Percentiles rank a stretch among this genome's conserved stretches.
Conservation (phyloP, 2,113 vertebrate species). For the Struthidea cinerea region DNA sequence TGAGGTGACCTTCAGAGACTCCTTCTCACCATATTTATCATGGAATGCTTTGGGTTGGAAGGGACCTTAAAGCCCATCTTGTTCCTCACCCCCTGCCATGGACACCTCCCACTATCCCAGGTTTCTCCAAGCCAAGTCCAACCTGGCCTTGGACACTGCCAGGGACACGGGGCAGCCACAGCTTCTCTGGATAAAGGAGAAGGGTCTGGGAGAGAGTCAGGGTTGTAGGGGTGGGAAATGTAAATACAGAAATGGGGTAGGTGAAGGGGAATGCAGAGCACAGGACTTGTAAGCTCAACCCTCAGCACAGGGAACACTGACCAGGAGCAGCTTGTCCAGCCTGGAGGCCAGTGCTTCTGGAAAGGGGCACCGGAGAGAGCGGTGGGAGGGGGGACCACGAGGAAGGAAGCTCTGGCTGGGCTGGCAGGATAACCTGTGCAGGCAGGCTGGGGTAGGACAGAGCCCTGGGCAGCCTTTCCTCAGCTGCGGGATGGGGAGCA, state of each 20-base stretch:
- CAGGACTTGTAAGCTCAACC: not conserved
- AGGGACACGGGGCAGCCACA: not conserved
- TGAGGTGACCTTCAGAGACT: not conserved
- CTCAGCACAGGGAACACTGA: not conserved
- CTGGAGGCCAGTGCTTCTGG: accelerated
- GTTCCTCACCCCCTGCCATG: not conserved
- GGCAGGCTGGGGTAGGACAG: not conserved
- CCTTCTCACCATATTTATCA: not conserved
- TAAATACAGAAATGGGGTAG: not conserved
- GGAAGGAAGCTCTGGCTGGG: not conserved
- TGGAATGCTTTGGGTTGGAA: not conserved
- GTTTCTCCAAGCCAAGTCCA: accelerated
- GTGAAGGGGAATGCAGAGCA: not conserved
- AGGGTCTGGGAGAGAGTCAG: not conserved
- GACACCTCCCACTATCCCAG: not conserved
- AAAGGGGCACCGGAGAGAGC: accelerated
- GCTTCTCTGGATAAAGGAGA: not conserved
- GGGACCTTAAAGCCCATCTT: not conserved
- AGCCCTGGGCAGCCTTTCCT: not conserved
- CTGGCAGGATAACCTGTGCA: not conserved
- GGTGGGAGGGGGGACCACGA: accelerated
- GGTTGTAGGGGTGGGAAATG: not conserved
- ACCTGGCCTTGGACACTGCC: not conserved
- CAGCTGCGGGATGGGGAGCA: accelerated
- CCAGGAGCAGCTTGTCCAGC: not conserved